phyloP scores from a whole-genome alignment of 2,797 vertebrate genomes.

The Spinibarbus caldwelli region DNA sequence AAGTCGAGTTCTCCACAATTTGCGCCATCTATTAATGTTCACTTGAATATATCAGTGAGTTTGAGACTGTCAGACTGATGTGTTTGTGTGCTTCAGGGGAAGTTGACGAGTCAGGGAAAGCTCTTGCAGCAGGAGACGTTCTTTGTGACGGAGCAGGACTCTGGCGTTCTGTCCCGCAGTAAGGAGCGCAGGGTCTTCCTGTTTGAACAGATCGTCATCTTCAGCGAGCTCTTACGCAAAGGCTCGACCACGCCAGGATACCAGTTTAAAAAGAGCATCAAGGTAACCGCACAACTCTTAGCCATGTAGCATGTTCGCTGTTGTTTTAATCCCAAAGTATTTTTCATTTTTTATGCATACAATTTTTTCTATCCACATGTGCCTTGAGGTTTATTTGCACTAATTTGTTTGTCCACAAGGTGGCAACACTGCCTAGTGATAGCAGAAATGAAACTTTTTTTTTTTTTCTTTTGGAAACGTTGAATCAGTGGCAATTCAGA shows the following conservation, averaged over 20 bases:
- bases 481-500: no score
- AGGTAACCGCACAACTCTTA: conserved; percentile 74
- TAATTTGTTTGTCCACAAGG: not conserved
- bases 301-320: not conserved
- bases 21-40: not conserved
- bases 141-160: conserved; percentile 93
- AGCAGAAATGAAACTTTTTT: no score
- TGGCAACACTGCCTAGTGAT: not conserved
- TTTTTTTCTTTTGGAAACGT: no score
- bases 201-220: conserved; percentile 98
- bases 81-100: conserved; percentile 80
- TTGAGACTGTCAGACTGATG: not conserved
- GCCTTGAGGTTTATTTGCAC: not conserved
- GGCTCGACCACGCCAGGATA: conserved; percentile 93
- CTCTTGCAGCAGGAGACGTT: conserved; percentile 98
- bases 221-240: conserved; percentile 95
- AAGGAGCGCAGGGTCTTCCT: conserved; percentile 97
- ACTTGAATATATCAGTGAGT: not conserved
- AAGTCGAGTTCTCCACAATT: not conserved
- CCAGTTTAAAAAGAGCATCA: conserved; percentile 98
- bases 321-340: not conserved
- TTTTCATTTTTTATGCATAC: not conserved
- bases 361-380: not conserved
- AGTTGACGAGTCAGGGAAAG: conserved; percentile 94
- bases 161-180: conserved; percentile 89